Evolutionary conservation across 2,888 invertebrate genomes (phyloP).

Genomic region (Tenthredo amoena): DNA sequence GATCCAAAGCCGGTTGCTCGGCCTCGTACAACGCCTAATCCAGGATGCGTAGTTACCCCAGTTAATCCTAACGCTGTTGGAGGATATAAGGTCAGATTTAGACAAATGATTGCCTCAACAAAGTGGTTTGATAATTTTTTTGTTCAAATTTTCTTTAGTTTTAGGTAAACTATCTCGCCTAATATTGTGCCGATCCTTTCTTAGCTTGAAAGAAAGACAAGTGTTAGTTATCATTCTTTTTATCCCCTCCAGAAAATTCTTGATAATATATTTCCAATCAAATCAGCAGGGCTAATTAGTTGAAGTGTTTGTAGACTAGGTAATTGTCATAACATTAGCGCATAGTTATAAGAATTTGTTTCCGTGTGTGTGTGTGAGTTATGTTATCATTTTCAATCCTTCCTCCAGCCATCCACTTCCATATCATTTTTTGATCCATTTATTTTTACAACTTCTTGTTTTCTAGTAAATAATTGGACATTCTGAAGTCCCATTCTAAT

Average conservation of each 20-base stretch:
- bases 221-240: background rate
- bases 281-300: background rate
- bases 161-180: background rate
- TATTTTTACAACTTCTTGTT: slow-evolving; percentile 52
- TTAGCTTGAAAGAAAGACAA: background rate
- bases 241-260: background rate
- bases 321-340: slow-evolving; percentile 2
- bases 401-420: slow-evolving; percentile 49
- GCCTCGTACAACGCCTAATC: slow-evolving; percentile 85
- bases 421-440: slow-evolving; percentile 53
- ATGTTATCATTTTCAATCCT: slow-evolving; percentile 44
- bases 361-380: slow-evolving; percentile 48
- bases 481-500: background rate
- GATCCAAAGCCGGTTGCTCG: slow-evolving; percentile 84
- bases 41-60: slow-evolving; percentile 81
- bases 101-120: slow-evolving; percentile 57
- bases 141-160: slow-evolving; percentile 7
- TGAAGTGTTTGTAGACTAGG: background rate
- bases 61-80: slow-evolving; percentile 80
- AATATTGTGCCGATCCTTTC: background rate
- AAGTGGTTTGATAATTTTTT: slow-evolving; percentile 56
- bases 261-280: background rate
- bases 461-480: slow-evolving; percentile 26
- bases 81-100: slow-evolving; percentile 87
- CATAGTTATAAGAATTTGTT: slow-evolving; percentile 13